Conservation (phyloP, 2,797 vertebrate species). For the Petrocephalus sullivani region DNA sequence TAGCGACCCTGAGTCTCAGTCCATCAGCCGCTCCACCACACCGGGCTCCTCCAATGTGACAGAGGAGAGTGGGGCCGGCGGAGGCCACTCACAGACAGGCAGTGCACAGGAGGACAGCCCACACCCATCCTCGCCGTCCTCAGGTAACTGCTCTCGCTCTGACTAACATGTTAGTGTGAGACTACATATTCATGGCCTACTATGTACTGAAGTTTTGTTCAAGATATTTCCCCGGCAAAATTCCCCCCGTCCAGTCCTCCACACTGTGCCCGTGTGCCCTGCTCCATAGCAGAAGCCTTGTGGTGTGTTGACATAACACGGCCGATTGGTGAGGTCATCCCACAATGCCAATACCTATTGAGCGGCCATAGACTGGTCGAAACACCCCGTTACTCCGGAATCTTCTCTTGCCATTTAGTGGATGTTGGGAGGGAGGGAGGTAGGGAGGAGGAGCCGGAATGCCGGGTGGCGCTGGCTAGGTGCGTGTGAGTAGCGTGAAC, state of each 20-base stretch:
- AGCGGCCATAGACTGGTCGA: not conserved
- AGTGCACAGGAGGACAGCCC: conserved; percentile 97
- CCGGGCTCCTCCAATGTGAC: conserved; percentile 96
- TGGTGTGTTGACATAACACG: not conserved
- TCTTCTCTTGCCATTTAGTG: not conserved
- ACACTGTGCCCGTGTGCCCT: not conserved
- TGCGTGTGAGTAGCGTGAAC: conserved; percentile 39
- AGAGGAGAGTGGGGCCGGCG: conserved; percentile 89
- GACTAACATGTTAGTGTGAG: not conserved
- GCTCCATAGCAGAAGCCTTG: not conserved
- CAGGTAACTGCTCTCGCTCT: conserved; percentile 68
- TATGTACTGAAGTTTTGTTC: not conserved
- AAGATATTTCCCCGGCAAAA: not conserved
- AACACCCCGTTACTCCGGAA: not conserved
- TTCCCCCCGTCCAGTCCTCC: not conserved
- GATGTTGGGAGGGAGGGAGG: not conserved
- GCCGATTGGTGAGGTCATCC: not conserved
- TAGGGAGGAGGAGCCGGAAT: conserved; percentile 17
- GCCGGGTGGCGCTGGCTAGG: not conserved
- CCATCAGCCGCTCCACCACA: conserved; percentile 95
- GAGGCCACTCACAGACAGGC: conserved; percentile 90
- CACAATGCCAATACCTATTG: not conserved
- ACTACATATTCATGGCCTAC: not conserved
- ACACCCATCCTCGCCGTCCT: conserved; percentile 93
- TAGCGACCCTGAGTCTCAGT: conserved; percentile 96